Percentiles rank a stretch among this genome's conserved stretches.
Evolutionary conservation across 2,113 vertebrate species (phyloP).

Genomic region (Atherinomorus stipes): DNA sequence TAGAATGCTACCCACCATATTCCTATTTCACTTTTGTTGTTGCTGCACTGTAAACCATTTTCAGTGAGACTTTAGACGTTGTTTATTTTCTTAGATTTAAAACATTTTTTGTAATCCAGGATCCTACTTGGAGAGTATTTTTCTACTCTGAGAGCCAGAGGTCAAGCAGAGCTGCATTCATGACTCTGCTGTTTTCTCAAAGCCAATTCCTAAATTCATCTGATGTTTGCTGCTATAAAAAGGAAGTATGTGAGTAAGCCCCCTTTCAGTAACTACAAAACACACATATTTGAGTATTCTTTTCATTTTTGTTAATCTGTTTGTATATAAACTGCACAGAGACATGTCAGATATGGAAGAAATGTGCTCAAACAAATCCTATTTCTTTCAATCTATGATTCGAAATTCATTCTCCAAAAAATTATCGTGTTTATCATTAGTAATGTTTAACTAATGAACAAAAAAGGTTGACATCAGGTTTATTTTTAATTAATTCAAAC

Average conservation of each 20-base stretch:
- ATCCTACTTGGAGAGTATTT: not conserved
- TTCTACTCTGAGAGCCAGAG: conserved; percentile 2
- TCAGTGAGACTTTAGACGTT: conserved; percentile 13
- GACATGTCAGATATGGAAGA: too few species aligned
- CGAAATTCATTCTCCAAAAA: too few species aligned
- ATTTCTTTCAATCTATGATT: too few species aligned
- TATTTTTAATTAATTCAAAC: too few species aligned
- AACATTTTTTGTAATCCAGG: not conserved
- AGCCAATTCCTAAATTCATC: conserved; percentile 2
- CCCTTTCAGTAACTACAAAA: conserved; percentile 2
- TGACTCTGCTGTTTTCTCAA: conserved; percentile 9
- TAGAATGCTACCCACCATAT: conserved; percentile 17
- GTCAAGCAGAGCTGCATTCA: not conserved
- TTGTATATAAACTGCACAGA: too few species aligned
- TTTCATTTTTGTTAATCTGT: not conserved
- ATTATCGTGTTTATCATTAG: too few species aligned
- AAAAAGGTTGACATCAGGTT: too few species aligned
- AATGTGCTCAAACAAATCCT: too few species aligned
- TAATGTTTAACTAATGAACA: too few species aligned
- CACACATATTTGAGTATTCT: not conserved
- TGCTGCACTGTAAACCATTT: conserved; percentile 2
- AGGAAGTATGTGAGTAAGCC: not conserved
- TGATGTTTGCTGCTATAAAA: not conserved
- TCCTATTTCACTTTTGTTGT: conserved; percentile 13
- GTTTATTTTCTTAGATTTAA: not conserved